These are phyloP conservation scores for Ceyx margarethae DNA, from an alignment of 2,113 vertebrate species.

Conservation along the genomic window DNA sequence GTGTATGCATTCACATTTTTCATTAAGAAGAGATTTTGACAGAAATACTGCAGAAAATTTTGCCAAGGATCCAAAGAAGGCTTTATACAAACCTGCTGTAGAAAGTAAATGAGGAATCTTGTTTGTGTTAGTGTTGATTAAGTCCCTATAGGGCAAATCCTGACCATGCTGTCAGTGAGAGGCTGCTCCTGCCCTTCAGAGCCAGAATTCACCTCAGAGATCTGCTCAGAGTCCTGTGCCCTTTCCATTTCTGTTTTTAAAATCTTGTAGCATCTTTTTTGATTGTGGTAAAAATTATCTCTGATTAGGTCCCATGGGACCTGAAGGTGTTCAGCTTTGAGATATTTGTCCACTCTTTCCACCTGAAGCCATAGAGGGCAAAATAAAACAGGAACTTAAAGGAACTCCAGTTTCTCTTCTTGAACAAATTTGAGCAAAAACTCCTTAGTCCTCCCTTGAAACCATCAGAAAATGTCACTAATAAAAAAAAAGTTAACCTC, in stretches of 20 bases:
- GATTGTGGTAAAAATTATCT: neutral
- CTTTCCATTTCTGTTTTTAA: neutral
- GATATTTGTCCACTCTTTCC: neutral
- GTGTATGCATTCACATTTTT: neutral
- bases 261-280: neutral
- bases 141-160: neutral
- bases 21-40: neutral
- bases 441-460: neutral
- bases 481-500: neutral
- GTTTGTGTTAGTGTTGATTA: neutral
- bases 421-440: neutral
- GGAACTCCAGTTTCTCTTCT: neutral
- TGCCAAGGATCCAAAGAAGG: neutral
- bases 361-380: neutral
- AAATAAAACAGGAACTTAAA: neutral
- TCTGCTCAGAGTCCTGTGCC: accelerated
- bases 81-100: neutral
- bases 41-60: neutral
- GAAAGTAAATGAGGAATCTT: neutral
- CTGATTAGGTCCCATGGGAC: neutral
- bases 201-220: neutral
- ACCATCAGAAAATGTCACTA: neutral
- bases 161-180: neutral
- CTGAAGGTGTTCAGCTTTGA: neutral
- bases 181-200: neutral